These are phyloP conservation scores for Caprella mutica DNA, from an alignment of 2,888 invertebrate genomes.

Conservation along the genomic window DNA sequence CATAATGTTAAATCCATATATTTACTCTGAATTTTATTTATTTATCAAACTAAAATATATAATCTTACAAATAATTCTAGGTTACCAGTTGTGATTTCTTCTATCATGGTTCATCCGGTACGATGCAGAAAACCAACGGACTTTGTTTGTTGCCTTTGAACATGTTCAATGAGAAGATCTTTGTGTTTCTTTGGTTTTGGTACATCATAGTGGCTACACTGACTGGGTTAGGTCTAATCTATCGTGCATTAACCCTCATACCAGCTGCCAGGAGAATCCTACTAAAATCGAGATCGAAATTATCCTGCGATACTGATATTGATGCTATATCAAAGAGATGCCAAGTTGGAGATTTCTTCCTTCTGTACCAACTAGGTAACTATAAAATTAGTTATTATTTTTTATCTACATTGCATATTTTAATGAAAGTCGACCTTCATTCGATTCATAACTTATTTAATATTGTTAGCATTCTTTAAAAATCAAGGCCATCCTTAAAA, in stretches of 20 bases:
- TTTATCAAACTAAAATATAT: too few species aligned
- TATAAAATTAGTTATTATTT: too few species aligned
- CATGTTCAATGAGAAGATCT: slow-evolving; percentile 80
- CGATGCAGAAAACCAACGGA: slow-evolving; percentile 73
- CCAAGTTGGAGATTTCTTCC: slow-evolving; percentile 69
- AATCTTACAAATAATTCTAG: too few species aligned
- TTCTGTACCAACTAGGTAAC: slow-evolving; percentile 61
- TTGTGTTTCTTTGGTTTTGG: slow-evolving; percentile 42
- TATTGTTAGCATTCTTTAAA: too few species aligned
- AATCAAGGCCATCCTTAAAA: too few species aligned
- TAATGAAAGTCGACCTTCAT: too few species aligned
- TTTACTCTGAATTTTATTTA: too few species aligned
- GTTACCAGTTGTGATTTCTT: slow-evolving; percentile 81
- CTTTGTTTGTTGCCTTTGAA: slow-evolving; percentile 83
- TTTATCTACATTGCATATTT: too few species aligned
- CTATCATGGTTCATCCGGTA: slow-evolving; percentile 76
- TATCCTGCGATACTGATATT: slow-evolving; percentile 58
- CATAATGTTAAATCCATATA: too few species aligned
- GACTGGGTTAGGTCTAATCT: slow-evolving; percentile 65
- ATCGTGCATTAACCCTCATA: slow-evolving; percentile 59
- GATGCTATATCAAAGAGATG: slow-evolving; percentile 66
- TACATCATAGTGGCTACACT: slow-evolving; percentile 57
- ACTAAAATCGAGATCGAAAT: slow-evolving; percentile 64
- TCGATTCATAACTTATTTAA: too few species aligned
- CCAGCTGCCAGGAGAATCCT: slow-evolving; percentile 67